Evolutionary conservation across 2,888 invertebrate genomes (phyloP).

Genomic region (Synergus japonicus): DNA sequence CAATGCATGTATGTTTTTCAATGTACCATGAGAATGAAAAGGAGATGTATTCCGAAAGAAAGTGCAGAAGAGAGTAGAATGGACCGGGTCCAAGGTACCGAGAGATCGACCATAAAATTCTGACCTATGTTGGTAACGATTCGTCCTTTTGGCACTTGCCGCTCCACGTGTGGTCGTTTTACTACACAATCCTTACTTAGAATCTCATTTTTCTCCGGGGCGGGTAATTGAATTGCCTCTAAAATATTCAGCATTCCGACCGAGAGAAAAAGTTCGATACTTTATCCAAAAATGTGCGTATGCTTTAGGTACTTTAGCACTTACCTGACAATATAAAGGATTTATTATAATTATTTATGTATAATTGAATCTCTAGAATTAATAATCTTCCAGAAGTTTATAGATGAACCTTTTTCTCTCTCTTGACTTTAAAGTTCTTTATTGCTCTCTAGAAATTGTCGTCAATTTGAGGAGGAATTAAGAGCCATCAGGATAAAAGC

Average conservation of each 20-base stretch:
- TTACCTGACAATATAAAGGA: too few species aligned
- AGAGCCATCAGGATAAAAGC: constrained; percentile 40
- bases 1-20: constrained; percentile 61
- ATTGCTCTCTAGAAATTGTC: constrained; percentile 17
- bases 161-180: constrained; percentile 37
- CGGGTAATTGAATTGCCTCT: constrained; percentile 17
- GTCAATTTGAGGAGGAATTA: constrained; percentile 26
- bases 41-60: constrained; percentile 11
- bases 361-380: constrained; percentile 52
- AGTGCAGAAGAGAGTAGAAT: not conserved
- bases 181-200: constrained; percentile 9
- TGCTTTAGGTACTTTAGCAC: constrained; percentile 17
- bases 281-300: constrained; percentile 54
- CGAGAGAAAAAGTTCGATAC: not conserved
- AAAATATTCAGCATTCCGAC: constrained; percentile 6
- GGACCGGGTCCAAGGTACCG: constrained; percentile 34
- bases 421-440: not conserved
- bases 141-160: constrained; percentile 23
- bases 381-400: not conserved
- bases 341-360: too few species aligned
- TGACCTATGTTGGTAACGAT: constrained; percentile 53
- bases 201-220: constrained; percentile 12
- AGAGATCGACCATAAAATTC: constrained; percentile 60
- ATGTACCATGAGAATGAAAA: constrained; percentile 14
- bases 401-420: not conserved